phyloP scores from a whole-genome alignment of 2,888 invertebrate genomes.

The Meloe dianella region DNA sequence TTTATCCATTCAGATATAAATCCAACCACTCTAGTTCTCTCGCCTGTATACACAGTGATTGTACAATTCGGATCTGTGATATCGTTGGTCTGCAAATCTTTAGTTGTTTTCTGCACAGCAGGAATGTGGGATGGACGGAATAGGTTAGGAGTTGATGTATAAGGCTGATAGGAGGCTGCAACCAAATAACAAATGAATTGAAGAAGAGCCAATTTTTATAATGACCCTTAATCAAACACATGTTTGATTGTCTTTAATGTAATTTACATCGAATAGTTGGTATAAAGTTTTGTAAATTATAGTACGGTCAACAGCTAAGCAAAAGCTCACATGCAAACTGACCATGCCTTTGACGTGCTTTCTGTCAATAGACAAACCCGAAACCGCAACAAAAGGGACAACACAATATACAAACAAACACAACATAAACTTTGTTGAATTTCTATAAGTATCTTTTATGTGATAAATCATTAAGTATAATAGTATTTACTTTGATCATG shows the following conservation, averaged over 20 bases:
- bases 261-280: background rate
- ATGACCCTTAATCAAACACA: background rate
- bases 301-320: conserved; percentile 3
- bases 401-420: background rate
- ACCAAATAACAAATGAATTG: conserved; percentile 44
- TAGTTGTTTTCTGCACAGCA: conserved; percentile 48
- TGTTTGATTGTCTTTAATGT: background rate
- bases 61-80: conserved; percentile 61
- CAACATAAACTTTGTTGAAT: background rate
- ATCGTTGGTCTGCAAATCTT: conserved; percentile 57
- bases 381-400: conserved; percentile 8
- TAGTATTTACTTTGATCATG: background rate
- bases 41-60: conserved; percentile 59
- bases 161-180: conserved; percentile 50
- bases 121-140: conserved; percentile 48
- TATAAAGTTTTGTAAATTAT: background rate
- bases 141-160: conserved; percentile 48
- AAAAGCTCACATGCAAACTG: conserved; percentile 17
- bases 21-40: conserved; percentile 65
- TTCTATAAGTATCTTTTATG: background rate
- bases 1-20: conserved; percentile 75
- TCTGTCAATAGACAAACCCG: conserved; percentile 4
- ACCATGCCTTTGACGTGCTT: conserved; percentile 14
- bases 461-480: background rate
- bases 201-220: conserved; percentile 17